These are phyloP conservation scores for Ganaspis sp. DNA, from an alignment of 1,140 invertebrate genomes.

Conservation along the genomic window DNA sequence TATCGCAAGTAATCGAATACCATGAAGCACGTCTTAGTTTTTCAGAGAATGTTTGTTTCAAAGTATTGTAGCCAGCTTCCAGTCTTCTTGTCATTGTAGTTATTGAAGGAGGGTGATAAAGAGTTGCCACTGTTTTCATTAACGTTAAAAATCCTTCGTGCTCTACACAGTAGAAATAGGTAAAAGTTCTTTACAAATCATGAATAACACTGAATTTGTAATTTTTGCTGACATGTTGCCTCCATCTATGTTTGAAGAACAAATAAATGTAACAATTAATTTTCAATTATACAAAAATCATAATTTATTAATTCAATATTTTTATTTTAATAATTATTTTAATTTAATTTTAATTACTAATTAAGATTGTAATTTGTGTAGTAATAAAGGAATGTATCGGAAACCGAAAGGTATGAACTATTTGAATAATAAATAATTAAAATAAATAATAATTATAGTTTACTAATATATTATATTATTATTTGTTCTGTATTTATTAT, in stretches of 20 bases:
- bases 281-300: too few species aligned
- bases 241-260: slow-evolving; percentile 34
- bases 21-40: slow-evolving; percentile 23
- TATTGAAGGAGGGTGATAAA: slow-evolving; percentile 53
- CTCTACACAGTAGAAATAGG: slow-evolving; percentile 59
- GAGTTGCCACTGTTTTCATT: slow-evolving; percentile 54
- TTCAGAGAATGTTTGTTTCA: slow-evolving; percentile 45
- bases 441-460: too few species aligned
- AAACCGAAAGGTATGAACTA: too few species aligned
- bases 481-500: too few species aligned
- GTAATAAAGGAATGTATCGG: too few species aligned
- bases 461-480: too few species aligned
- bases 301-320: too few species aligned
- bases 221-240: slow-evolving; percentile 45
- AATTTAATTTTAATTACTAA: too few species aligned
- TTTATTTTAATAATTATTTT: too few species aligned
- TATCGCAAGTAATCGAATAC: slow-evolving; percentile 43
- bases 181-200: slow-evolving; percentile 61
- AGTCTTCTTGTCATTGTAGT: neutral
- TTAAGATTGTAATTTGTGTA: too few species aligned
- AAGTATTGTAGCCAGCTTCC: slow-evolving; percentile 49
- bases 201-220: slow-evolving; percentile 57
- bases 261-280: too few species aligned
- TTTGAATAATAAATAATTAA: too few species aligned
- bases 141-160: slow-evolving; percentile 59